These are phyloP conservation scores for Cyphomyrus discorhynchus DNA, from an alignment of 2,113 vertebrate genomes.

Conservation along the genomic window DNA sequence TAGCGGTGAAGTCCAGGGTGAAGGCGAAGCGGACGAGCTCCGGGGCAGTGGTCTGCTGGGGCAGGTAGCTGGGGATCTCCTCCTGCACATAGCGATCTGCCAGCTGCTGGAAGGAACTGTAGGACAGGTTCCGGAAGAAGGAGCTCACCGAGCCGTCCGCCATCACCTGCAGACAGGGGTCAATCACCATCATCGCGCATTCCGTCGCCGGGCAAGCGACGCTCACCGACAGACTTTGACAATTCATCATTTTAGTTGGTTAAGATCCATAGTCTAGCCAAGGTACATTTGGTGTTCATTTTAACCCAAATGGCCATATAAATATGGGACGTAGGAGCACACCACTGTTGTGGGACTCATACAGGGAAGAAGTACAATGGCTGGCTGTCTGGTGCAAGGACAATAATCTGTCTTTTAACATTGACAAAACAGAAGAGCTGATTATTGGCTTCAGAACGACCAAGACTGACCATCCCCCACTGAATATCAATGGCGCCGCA, in stretches of 20 bases:
- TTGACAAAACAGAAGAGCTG: too few relatives aligned
- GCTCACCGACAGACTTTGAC: background rate
- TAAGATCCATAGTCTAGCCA: background rate
- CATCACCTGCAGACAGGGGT: conserved; percentile 46
- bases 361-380: too few relatives aligned
- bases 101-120: conserved; percentile 59
- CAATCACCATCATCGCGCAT: background rate
- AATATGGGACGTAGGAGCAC: background rate
- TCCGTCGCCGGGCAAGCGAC: background rate
- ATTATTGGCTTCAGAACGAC: too few relatives aligned
- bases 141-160: conserved; percentile 38
- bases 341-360: background rate
- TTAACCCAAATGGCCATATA: background rate
- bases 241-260: background rate
- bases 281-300: background rate
- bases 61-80: conserved; percentile 15
- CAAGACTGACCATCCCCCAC: too few relatives aligned
- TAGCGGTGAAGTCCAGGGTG: conserved; percentile 48
- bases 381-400: too few relatives aligned
- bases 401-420: too few relatives aligned
- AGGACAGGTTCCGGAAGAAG: conserved; percentile 56
- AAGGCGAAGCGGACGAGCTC: conserved; percentile 51
- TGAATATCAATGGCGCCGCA: too few relatives aligned
- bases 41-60: background rate
- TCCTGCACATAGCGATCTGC: conserved; percentile 40